Evolutionary conservation across 1,140 invertebrate genomes (phyloP).

Genomic region (Hylaeus volcanicus): DNA sequence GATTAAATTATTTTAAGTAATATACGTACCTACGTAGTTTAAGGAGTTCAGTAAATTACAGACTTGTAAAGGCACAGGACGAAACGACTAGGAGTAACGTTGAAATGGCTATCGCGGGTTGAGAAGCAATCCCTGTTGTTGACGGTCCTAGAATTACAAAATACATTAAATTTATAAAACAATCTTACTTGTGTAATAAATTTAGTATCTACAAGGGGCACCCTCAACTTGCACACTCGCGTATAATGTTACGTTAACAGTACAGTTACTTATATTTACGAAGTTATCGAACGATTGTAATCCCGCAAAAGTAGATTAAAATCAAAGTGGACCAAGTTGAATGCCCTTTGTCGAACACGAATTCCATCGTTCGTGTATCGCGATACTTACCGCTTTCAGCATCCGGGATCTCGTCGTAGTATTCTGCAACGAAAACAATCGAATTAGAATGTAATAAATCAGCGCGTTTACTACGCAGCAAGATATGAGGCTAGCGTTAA

Average conservation of each 20-base stretch:
- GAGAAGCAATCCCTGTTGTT: slow-evolving; percentile 42
- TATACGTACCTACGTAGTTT: slow-evolving; percentile 66
- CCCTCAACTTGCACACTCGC: no score
- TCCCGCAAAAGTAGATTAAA: no score
- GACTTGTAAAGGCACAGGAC: slow-evolving; percentile 67
- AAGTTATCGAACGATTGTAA: no score
- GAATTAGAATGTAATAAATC: slow-evolving; percentile 9
- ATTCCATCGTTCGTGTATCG: neutral
- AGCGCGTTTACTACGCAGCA: neutral
- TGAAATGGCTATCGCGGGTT: slow-evolving; percentile 51
- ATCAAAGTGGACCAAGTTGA: no score
- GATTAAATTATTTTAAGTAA: neutral
- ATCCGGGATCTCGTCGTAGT: neutral
- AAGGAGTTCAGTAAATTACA: slow-evolving; percentile 69
- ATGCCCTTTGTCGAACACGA: no score
- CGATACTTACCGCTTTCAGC: slow-evolving; percentile 32
- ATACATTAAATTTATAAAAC: neutral
- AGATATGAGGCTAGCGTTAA: neutral
- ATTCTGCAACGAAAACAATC: slow-evolving; percentile 13
- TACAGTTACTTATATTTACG: no score
- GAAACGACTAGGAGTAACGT: slow-evolving; percentile 71
- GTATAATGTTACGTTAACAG: no score
- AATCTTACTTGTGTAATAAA: no score
- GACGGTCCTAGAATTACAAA: slow-evolving; percentile 54
- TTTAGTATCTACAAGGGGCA: no score